Evolutionary conservation across 2,888 invertebrate species (phyloP), one percentile per base, ranked within the genome.

Genomic region (Netelia inedita): DNA sequence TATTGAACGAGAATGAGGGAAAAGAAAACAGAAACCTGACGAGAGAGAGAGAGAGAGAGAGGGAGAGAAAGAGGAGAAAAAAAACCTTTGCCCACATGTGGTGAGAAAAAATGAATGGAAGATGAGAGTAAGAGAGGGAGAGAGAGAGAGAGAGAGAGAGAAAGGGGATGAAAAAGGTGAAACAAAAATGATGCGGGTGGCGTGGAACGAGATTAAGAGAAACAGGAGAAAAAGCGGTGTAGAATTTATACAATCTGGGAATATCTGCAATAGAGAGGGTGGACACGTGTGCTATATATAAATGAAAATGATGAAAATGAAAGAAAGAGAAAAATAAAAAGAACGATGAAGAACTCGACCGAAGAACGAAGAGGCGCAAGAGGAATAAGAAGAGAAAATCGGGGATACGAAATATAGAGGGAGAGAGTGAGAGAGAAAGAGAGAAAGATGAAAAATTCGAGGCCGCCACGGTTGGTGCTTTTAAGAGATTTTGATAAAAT

Each of bases 401-500:
- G n/a, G n/a, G 14, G 53, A 14, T 14, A 53, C 3, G 11, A 65
- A 2, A 61, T 0, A 74, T 35, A n/a, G 57, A 19, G 16, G 5
- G n/a, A 55, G 55, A 16, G 8, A n/a, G 16, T n/a, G 16, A 16
- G 16, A 8, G 57, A 57, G 14, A 9, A 41, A 46, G 10, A 10
- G 46, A 14, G 10, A 46, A 10, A 16, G 16, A 19, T 16, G 78
- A 61, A 75, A 76, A 79, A 83, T 84, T 88, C 80, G 85, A 86
- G 71, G 86, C 87, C 89, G 88, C 89, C 88, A 89, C 87, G 88
- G 88, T 87, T 89, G 89, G 89, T 89, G 89, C 89, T 93, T 93
- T 91, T 73, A 92, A 93, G 92, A 93, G 93, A 93, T 93, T 93
- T 93, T 93, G 93, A 93, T 93, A 93, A 94, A 93, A 94, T 92